Base-by-base conservation (phyloP, 2,888 invertebrate species). In the Agonopterix heracliana region DNA sequence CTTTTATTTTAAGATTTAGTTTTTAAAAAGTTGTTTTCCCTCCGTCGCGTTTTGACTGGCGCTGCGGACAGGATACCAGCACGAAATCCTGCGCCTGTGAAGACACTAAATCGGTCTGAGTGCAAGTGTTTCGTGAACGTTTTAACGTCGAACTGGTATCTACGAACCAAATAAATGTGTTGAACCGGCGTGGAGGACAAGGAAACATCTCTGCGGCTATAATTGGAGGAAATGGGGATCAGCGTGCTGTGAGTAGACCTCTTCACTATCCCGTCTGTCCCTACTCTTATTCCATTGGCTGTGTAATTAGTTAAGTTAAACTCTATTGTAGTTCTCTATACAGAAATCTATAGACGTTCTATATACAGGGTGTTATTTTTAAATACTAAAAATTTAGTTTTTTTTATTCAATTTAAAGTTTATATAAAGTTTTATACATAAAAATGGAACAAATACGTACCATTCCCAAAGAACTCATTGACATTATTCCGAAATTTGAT, bases 401-500 rank as follows among this genome's bases (percentile, higher is more conserved):
- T n/a, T n/a, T n/a, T n/a, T n/a, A n/a, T n/a, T n/a, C n/a, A n/a
- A n/a, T n/a, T n/a, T n/a, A n/a, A n/a, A n/a, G n/a, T n/a, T n/a
- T n/a, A n/a, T n/a, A n/a, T n/a, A n/a, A n/a, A n/a, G n/a, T n/a
- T n/a, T n/a, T n/a, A 38, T 11, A 14, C 11, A 8, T 11, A 13
- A 47, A 47, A 47, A 47, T 47, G 34, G 9, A 47, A 11, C 7
- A 41, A 5, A 41, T 47, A 3, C 3, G n/a, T 10, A 12, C 47
- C 34, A 47, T 46, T n/a, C 46, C 46, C 7, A 34, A 3, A 41
- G 41, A 47, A 41, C 17, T 34, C 2, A 10, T 47, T 13, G 14
- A 42, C 5, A 41, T 47, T 7, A 42, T 47, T 9, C 47, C 47
- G 9, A 47, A 34, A 34, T 47, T 47, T 42, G 41, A 41, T 11